A percentile compares a stretch with the other conserved stretches of the same genome.
phyloP scores from a whole-genome alignment of 2,113 vertebrate species.

The Leptobrachium leishanense region DNA sequence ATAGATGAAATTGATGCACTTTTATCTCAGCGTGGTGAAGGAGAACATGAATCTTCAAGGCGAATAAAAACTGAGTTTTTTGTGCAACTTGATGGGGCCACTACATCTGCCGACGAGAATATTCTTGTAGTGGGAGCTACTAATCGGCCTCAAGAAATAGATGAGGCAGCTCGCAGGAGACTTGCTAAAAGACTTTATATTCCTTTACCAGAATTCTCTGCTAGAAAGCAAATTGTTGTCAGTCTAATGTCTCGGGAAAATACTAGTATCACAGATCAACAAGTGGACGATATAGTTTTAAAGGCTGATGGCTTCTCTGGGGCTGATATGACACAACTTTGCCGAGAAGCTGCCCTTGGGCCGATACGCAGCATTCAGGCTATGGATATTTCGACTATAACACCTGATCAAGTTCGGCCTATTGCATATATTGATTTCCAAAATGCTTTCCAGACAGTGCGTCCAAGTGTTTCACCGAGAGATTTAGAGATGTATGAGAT shows the following conservation, averaged over 20 bases:
- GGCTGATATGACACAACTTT: constrained; percentile 94
- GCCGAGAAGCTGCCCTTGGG: constrained; percentile 89
- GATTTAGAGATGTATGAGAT: constrained; percentile 89
- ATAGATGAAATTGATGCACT: constrained; percentile 96
- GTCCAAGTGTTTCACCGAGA: constrained; percentile 83
- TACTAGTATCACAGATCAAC: constrained; percentile 71
- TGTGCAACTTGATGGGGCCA: constrained; percentile 90
- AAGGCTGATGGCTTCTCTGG: constrained; percentile 85
- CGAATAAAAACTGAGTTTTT: constrained; percentile 97
- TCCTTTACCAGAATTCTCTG: constrained; percentile 82
- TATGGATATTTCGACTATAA: constrained; percentile 83
- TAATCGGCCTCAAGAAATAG: constrained; percentile 93
- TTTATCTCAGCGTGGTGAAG: constrained; percentile 88
- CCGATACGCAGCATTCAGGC: constrained; percentile 88
- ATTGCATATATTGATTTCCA: constrained; percentile 85
- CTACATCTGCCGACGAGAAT: constrained; percentile 89
- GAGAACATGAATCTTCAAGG: constrained; percentile 91
- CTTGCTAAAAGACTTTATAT: constrained; percentile 91
- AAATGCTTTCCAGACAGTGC: constrained; percentile 81
- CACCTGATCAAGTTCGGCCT: constrained; percentile 82
- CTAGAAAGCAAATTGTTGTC: constrained; percentile 82
- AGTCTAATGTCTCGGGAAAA: constrained; percentile 82
- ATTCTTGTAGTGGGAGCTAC: constrained; percentile 94
- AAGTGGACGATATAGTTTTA: constrained; percentile 73
- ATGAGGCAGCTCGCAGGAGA: constrained; percentile 89